These are phyloP conservation scores for Drosophila orosa DNA, from an alignment of 1,140 invertebrate species.

Conservation along the genomic window DNA sequence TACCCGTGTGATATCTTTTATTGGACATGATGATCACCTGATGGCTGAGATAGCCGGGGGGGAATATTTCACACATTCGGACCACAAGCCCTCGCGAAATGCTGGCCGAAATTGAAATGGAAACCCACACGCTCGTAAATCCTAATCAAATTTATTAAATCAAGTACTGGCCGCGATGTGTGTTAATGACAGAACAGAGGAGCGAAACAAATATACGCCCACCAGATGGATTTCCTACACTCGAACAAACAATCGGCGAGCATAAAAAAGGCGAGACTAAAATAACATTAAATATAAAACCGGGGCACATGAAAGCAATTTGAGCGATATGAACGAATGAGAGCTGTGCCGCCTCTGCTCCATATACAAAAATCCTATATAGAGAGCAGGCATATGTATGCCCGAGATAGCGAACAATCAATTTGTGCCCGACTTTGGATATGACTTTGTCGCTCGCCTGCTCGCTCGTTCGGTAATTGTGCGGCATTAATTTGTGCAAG, in stretches of 20 bases:
- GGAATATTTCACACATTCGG: conserved; percentile 3
- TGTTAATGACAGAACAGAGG: conserved; percentile 61
- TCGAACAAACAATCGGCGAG: conserved; percentile 33
- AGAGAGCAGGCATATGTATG: conserved; percentile 33
- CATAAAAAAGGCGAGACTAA: conserved; percentile 20
- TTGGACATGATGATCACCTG: conserved; percentile 33
- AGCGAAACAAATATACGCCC: conserved; percentile 52
- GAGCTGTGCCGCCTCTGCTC: background rate
- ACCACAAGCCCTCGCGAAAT: conserved; percentile 7
- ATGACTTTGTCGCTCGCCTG: conserved; percentile 41
- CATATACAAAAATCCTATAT: conserved; percentile 45
- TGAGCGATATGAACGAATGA: conserved; percentile 34
- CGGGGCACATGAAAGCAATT: conserved; percentile 33
- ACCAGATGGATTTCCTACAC: conserved; percentile 38
- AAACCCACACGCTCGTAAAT: conserved; percentile 67
- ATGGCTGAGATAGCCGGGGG: background rate
- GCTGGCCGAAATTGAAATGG: conserved; percentile 29
- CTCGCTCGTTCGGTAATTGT: conserved; percentile 53
- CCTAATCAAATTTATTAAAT: conserved; percentile 81
- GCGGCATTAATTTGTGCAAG: conserved; percentile 77
- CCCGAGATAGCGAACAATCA: conserved; percentile 68
- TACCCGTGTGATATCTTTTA: conserved; percentile 5
- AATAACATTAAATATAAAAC: conserved; percentile 17
- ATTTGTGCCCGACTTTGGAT: conserved; percentile 59
- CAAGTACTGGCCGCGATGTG: conserved; percentile 61